Conservation (phyloP, 2,113 vertebrate species). For the Trinectes maculatus region DNA sequence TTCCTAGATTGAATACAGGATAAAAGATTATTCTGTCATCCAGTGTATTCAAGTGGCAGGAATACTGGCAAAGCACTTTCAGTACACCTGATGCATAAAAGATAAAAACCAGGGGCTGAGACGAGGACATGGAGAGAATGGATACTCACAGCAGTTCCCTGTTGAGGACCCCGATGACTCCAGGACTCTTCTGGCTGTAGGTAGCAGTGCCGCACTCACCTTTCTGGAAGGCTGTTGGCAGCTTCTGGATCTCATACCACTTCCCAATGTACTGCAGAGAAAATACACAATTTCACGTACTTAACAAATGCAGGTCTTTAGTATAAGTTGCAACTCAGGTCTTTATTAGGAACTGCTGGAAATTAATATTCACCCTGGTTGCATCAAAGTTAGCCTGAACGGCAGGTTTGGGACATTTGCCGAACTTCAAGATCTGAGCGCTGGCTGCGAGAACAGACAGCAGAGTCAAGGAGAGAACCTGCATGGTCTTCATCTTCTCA, state of each 20-base stretch:
- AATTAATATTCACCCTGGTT: conserved; percentile 46
- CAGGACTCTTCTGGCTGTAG: conserved; percentile 80
- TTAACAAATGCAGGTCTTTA: not conserved
- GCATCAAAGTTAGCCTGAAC: conserved; percentile 73
- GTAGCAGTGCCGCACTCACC: conserved; percentile 84
- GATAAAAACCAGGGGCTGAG: not conserved
- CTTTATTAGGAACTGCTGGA: not conserved
- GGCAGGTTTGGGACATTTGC: conserved; percentile 63
- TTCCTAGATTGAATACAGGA: not conserved
- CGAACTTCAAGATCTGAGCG: conserved; percentile 47
- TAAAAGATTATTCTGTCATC: conserved; percentile 5
- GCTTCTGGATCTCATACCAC: conserved; percentile 88
- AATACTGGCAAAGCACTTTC: not conserved
- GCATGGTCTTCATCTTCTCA: conserved; percentile 66
- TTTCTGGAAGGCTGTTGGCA: conserved; percentile 83
- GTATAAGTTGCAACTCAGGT: not conserved
- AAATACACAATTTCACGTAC: not conserved
- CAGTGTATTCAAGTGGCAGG: not conserved
- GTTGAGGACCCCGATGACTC: conserved; percentile 86
- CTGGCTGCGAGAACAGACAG: conserved; percentile 57
- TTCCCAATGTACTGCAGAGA: conserved; percentile 85
- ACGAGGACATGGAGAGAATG: not conserved
- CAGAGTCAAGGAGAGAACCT: conserved; percentile 66
- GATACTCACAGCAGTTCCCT: conserved; percentile 75
- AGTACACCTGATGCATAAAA: not conserved